Base-by-base conservation (phyloP, 2,888 invertebrate genomes). In the Ernsta delagoae region DNA sequence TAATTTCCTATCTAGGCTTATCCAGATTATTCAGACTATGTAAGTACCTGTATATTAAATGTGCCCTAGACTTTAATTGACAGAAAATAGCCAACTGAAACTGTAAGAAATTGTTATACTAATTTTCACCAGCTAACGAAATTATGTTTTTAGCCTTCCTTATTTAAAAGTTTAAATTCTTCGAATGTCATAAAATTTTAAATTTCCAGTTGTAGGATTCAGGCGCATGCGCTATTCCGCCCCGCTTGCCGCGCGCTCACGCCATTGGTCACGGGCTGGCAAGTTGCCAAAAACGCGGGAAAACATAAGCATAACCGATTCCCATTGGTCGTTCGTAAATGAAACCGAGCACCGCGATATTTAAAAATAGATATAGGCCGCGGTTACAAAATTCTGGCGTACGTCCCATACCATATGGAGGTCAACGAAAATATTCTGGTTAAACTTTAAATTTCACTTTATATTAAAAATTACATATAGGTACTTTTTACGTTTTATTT, bases 261-360 rank as follows among this genome's bases (percentile, higher is more conserved):
- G 78, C 85, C 74, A 92, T 92, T 93, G 92, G 92, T 78, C 77
- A 82, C 75, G 72, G 72, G 65, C 80, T 91, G 92, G 93, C 90
- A 84, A 76, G 71, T 71, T 86, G 91, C 93, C 93, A 92, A 91
- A 90, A 88, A 80, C 86, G 89, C 88, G 90, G 89, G 85, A 88
- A 88, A 88, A 83, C 80, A 84, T 83, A 73, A 77, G 77, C 84
- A 82, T 79, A 82, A 78, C 77, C 75, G 71, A 74, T 77, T 84
- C 77, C 86, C 79, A 92, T 92, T 91, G 92, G 91, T 75, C 74
- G 76, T 77, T 81, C 16, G 79, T 72, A 82, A 83, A 79, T 86
- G 91, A 83, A 92, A 92, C 88, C 89, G 85, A 90, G 92, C 92
- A 92, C 92, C 92, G 92, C 92, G 88, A 84, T 89, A 90, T 92